phyloP scores from a whole-genome alignment of 2,113 vertebrate species.

The Anhinga rufa region DNA sequence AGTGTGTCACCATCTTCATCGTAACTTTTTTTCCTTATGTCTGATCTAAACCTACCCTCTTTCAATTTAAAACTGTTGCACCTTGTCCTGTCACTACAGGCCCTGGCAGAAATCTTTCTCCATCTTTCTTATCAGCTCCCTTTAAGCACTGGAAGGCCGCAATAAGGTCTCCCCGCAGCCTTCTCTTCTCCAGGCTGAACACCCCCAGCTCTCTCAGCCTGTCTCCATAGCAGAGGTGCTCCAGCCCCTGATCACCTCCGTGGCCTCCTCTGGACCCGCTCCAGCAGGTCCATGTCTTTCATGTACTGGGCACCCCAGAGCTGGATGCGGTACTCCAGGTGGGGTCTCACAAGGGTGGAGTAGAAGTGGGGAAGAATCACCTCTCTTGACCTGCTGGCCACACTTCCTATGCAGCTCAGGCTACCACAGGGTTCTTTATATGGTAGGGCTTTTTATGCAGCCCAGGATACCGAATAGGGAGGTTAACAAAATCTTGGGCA shows the following conservation, averaged over 20 bases:
- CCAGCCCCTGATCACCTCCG: neutral
- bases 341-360: neutral
- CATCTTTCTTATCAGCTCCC: neutral
- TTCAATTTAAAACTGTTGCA: no score
- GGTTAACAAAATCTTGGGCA: neutral
- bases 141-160: neutral
- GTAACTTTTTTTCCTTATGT: no score
- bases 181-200: no score
- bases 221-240: neutral
- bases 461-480: neutral
- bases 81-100: neutral
- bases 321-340: neutral
- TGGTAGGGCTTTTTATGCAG: neutral
- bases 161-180: neutral
- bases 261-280: neutral
- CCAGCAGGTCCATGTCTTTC: neutral
- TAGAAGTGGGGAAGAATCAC: neutral
- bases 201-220: no score
- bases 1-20: no score
- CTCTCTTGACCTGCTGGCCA: neutral
- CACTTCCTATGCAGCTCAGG: neutral
- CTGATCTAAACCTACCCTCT: no score
- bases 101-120: neutral
- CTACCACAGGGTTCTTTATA: no score
- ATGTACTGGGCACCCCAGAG: neutral